Conservation (phyloP, 2,888 invertebrate genomes). For the Protodeltote pygarga region DNA sequence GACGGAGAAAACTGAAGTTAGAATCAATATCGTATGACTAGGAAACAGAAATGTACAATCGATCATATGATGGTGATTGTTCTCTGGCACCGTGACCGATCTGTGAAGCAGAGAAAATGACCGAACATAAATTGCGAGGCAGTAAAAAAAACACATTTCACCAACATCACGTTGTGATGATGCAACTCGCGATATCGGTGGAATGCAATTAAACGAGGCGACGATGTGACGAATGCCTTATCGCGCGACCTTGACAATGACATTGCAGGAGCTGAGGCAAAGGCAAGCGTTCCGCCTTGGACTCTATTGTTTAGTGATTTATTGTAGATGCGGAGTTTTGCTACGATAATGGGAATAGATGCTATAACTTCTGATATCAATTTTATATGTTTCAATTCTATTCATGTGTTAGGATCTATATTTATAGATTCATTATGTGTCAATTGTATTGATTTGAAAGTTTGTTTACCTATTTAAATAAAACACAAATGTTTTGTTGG, state of each 20-base stretch:
- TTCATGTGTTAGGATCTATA: no score
- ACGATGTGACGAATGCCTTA: slow-evolving; percentile 76
- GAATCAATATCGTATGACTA: slow-evolving; percentile 8
- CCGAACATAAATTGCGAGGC: slow-evolving; percentile 46
- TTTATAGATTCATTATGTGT: no score
- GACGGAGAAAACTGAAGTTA: background rate
- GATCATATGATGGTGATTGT: slow-evolving; percentile 41
- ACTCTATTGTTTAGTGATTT: slow-evolving; percentile 40
- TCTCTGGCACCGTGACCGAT: slow-evolving; percentile 46
- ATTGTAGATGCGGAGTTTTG: slow-evolving; percentile 21
- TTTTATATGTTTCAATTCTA: background rate
- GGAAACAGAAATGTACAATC: slow-evolving; percentile 28
- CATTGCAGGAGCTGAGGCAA: slow-evolving; percentile 61
- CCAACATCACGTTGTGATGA: slow-evolving; percentile 72
- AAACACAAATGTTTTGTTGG: background rate
- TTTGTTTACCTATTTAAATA: no score
- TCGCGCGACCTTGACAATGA: slow-evolving; percentile 82
- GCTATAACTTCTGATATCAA: background rate
- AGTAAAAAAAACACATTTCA: slow-evolving; percentile 54
- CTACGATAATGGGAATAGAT: slow-evolving; percentile 5
- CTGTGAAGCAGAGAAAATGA: slow-evolving; percentile 49
- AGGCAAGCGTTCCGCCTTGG: slow-evolving; percentile 33
- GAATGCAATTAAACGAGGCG: slow-evolving; percentile 81
- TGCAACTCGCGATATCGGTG: slow-evolving; percentile 75
- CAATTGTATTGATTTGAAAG: no score